Evolutionary conservation across 2,888 invertebrate species (phyloP), one percentile per base, ranked within the genome.

Genomic region (Pteria penguin): DNA sequence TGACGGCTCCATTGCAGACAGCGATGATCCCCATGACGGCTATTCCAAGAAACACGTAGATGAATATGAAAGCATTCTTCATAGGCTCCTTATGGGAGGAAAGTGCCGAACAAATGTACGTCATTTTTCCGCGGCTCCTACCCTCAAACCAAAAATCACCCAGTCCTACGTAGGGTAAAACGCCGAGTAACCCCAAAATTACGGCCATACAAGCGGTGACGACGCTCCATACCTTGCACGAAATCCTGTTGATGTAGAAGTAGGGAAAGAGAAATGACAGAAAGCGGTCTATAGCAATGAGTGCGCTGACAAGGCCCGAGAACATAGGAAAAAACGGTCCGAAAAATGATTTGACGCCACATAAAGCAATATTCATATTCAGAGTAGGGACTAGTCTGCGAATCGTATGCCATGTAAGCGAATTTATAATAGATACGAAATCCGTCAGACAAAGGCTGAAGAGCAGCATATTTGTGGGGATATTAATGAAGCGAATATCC

Each of bases 391-490:
- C 29, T 8, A n/a, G 45, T 36, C 70, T 14, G 8, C 45, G 8
- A 4, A 70, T 14, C 18, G 18, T 36, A 29, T 70, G 70, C 70
- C 70, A 70, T 11, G 36, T 18, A 2, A 22, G 32, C 8, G 61
- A 18, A 18, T 32, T 61, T 1, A 11, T n/a, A 2, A 70, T 22
- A 1, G 70, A 58, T n/a, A 52, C 27, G 14, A 70, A 33, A 26
- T 70, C 70, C 2, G 60, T 60, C 1, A 61, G 14, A 31, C 70
- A 61, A 27, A 70, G 33, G 2, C 45, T 29, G 4, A 70, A 52
- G 4, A 70, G 22, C 18, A 70, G 61, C 24, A 70, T 57, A 45
- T 70, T 70, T 26, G 70, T 70, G 8, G 70, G 70, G n/a, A 45
- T 1, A 4, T 27, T 22, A 1, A 57, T 29, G 4, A 4, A 18